Evolutionary conservation across 2,113 vertebrate species (phyloP), one percentile per base, ranked within the genome.

Genomic region (Scalopus aquaticus): DNA sequence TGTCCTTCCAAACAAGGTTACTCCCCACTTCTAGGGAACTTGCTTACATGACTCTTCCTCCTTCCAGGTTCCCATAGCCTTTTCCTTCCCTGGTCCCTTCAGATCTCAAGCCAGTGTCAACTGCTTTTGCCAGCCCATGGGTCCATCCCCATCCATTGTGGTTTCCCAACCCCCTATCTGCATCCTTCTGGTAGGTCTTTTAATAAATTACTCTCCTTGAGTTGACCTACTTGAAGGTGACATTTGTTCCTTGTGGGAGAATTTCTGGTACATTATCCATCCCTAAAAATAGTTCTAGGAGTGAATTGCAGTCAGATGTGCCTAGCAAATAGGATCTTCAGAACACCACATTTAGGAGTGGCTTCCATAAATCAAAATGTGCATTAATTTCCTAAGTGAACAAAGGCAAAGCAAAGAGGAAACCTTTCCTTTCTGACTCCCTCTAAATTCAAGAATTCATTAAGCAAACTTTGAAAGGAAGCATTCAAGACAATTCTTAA

Each of bases 401-500:
- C 0, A 10, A 81, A 67, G 39, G 62, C 77, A 95, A 97, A 87
- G 44, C 3, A 4, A 88, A 54, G 69, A 95, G 87, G 86, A 94
- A 74, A 62, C 4, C 88, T 95, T 94, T 64, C 42, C 44, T 42
- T 15, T 93, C 1, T 0, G 92, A 91, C 24, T 95, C 56, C 7
- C 62, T 58, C 76, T 60, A 62, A 24, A 77, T 90, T 95, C 44
- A 42, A 65, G 89, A 86, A 96, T 96, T 97, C 78, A 93, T 92
- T 74, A 97, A 90, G 35, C 46, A 88, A 64, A 39, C 42, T 93
- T 91, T 97, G 91, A 97, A 96, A 91, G 62, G 72, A 95, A 26
- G 7, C 0, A 0, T 80, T 96, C 62, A 73, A 60, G 94, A 80
- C 77, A 46, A 83, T 86, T 65, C 94, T 95, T 87, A 95, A 90